These are phyloP conservation scores for Battus philenor DNA, from an alignment of 1,140 invertebrate species.

Conservation along the genomic window DNA sequence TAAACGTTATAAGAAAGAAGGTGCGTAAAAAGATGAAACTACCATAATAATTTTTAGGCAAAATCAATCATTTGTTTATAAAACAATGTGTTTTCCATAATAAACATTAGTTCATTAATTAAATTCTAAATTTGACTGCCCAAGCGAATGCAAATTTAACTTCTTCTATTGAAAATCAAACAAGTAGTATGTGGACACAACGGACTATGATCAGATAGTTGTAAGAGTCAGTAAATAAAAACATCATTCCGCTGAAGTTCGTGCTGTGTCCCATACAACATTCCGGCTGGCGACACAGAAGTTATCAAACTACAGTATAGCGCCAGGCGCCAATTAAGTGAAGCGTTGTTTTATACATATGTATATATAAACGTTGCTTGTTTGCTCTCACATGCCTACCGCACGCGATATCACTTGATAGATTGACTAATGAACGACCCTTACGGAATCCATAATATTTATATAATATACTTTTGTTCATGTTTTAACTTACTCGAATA, in stretches of 20 bases:
- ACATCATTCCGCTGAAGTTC: conserved; percentile 19
- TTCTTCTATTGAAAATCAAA: too few relatives aligned
- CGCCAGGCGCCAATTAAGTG: conserved; percentile 27
- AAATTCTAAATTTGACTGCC: too few relatives aligned
- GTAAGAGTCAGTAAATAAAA: too few relatives aligned
- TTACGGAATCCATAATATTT: conserved; percentile 30
- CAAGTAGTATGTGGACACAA: too few relatives aligned
- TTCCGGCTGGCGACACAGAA: conserved; percentile 20
- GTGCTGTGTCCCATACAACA: conserved; percentile 17
- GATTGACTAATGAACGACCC: conserved; percentile 37
- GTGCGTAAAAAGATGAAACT: too few relatives aligned
- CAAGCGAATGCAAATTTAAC: too few relatives aligned
- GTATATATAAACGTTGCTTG: conserved; percentile 22
- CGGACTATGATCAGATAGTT: not conserved
- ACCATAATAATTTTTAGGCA: too few relatives aligned
- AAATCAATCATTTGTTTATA: too few relatives aligned
- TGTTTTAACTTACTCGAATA: not conserved
- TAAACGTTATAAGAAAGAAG: too few relatives aligned
- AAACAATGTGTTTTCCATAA: too few relatives aligned
- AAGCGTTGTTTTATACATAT: conserved; percentile 17
- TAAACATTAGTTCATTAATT: too few relatives aligned
- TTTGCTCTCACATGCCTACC: conserved; percentile 24
- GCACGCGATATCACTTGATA: conserved; percentile 35
- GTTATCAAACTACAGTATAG: conserved; percentile 23
- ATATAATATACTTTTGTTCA: too few relatives aligned